Evolutionary conservation across 2,113 vertebrate species (phyloP).

Genomic region (Riparia riparia): DNA sequence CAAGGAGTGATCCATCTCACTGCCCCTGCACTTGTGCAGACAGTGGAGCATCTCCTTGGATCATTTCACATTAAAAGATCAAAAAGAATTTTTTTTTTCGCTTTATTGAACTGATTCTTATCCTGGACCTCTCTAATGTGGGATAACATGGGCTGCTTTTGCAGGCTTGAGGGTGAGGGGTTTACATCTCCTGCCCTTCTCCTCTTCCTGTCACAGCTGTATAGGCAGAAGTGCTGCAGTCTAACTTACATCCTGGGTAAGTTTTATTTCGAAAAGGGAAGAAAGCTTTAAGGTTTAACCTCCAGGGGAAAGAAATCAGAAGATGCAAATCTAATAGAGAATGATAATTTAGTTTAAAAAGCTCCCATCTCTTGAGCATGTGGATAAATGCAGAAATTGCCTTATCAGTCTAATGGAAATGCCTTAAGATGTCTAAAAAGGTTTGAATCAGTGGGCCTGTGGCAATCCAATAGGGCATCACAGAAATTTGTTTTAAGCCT

Average conservation of each 20-base stretch:
- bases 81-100: background rate
- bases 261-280: background rate
- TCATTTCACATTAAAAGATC: background rate
- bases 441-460: background rate
- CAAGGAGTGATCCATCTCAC: background rate
- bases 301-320: background rate
- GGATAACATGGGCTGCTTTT: background rate
- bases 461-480: background rate
- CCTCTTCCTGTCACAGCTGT: background rate
- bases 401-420: background rate
- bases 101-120: background rate
- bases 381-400: background rate
- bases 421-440: background rate
- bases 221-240: background rate
- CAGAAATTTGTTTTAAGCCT: background rate
- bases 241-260: no score
- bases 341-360: rapidly evolving
- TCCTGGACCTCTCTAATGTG: background rate
- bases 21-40: background rate
- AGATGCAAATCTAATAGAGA: background rate
- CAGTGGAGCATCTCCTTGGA: background rate
- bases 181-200: background rate
- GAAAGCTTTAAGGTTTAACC: background rate
- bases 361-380: background rate
- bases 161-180: background rate